Evolutionary conservation across 1,140 invertebrate genomes (phyloP), one percentile per base, ranked within the genome.

Genomic region (Papilio xuthus): DNA sequence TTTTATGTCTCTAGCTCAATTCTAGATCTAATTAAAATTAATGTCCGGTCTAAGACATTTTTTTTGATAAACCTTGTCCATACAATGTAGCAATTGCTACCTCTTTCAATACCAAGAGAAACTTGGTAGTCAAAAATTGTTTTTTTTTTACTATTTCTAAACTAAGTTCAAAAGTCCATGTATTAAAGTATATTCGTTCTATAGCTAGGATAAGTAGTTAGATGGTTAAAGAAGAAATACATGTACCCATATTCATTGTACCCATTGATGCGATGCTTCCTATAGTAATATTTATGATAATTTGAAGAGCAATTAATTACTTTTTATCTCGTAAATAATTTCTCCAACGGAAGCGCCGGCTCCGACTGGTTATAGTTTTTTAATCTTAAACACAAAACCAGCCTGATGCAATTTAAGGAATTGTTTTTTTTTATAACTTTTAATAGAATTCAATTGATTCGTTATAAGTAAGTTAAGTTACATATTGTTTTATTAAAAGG

Each of bases 351-450:
- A 75, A 75, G 28, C 32, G 26, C 28, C 73, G 73, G 47, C 72
- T 20, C 23, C 72, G 32, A 26, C 73, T 75, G 73, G 73, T 75
- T 75, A 75, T 75, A 56, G 73, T 75, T 75, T 75, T 75, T 75
- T 75, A 75, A 75, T 75, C 47, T 63, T 53, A 20, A 23, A 60
- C n/a, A 6, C n/a, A 18, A 76, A 28, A 47, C 44, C 44, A 12
- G 12, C 56, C 56, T 26, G 56, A 60, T 60, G 72, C 79, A 23
- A 28, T 77, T 79, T 71, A 71, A 47, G 69, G 67, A 23, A 76
- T 15, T 60, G 70, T 77, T 63, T 53, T 72, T 80, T 50, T 72
- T 63, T 12, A 74, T 44, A 47, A 71, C 56, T n/a, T n/a, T n/a
- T n/a, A n/a, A n/a, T n/a, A 60, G 56, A 13, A 60, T 26, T 23